These are phyloP conservation scores for Hippopotamus amphibius DNA, from an alignment of 2,113 vertebrate genomes.

Conservation along the genomic window DNA sequence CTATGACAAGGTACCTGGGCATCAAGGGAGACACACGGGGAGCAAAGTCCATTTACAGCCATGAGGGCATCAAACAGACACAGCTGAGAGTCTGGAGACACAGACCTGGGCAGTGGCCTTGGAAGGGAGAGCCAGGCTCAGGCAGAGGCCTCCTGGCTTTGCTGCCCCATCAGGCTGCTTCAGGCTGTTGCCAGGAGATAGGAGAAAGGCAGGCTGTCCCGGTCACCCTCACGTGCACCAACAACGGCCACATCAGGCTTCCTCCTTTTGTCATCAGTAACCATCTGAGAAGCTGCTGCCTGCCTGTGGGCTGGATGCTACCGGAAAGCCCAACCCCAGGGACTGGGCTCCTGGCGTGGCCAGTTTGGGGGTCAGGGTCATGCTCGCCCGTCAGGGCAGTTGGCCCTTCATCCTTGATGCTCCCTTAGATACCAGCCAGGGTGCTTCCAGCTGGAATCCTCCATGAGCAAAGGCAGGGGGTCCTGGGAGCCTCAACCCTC, in stretches of 20 bases:
- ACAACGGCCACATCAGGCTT: not conserved
- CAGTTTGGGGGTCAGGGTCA: not conserved
- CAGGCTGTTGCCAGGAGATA: not conserved
- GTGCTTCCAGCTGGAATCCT: not conserved
- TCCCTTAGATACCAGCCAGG: not conserved
- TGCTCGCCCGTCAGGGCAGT: not conserved
- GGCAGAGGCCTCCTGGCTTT: not conserved
- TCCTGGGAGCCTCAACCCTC: not conserved
- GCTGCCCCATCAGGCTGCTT: not conserved
- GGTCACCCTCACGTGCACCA: not conserved
- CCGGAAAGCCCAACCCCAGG: too few relatives aligned
- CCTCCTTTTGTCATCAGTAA: too few relatives aligned
- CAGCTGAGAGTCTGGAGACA: not conserved
- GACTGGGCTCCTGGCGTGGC: not conserved
- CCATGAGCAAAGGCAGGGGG: rapidly evolving
- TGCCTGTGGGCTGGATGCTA: not conserved
- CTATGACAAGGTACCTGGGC: not conserved
- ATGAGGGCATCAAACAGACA: too few relatives aligned
- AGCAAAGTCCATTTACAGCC: too few relatives aligned
- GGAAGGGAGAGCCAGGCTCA: not conserved
- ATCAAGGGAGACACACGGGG: too few relatives aligned
- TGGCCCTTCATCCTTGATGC: not conserved
- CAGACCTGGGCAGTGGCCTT: not conserved
- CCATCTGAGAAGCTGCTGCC: not conserved
- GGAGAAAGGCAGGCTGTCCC: too few relatives aligned